Percentiles rank a stretch among this genome's conserved stretches.
phyloP scores from a whole-genome alignment of 1,140 invertebrate genomes.

The Carposina sasakii region DNA sequence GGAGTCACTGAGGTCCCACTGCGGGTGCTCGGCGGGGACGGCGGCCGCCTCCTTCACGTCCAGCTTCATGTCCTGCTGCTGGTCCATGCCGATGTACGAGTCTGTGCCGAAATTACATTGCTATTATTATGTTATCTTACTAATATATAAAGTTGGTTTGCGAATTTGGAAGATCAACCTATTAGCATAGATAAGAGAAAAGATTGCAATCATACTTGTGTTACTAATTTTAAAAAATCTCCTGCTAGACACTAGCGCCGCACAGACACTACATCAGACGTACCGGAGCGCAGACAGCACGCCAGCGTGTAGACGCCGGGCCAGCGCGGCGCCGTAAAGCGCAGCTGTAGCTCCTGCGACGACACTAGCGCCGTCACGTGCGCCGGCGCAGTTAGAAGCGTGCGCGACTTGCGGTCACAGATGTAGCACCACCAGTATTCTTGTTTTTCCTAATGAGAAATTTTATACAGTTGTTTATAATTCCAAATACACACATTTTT shows the following conservation, averaged over 20 bases:
- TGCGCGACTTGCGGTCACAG: constrained; percentile 92
- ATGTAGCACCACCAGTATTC: constrained; percentile 99
- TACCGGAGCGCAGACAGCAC: constrained; percentile 89
- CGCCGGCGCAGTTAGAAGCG: constrained; percentile 91
- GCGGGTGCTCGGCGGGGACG: constrained; percentile 91
- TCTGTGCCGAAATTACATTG: constrained; percentile 71
- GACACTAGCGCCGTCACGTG: constrained; percentile 90
- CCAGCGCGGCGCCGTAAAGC: constrained; percentile 96
- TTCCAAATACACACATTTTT: not conserved
- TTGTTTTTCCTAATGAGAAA: constrained; percentile 85
- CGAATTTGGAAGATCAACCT: too few relatives aligned
- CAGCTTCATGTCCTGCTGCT: constrained; percentile 93
- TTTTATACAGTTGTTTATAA: not conserved
- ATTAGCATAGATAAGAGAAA: too few relatives aligned
- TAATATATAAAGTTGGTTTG: too few relatives aligned
- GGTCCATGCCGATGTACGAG: constrained; percentile 95
- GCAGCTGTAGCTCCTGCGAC: constrained; percentile 90
- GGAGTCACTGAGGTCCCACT: constrained; percentile 96
- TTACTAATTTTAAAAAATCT: too few relatives aligned
- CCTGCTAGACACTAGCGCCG: too few relatives aligned
- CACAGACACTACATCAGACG: too few relatives aligned
- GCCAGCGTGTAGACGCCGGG: constrained; percentile 94
- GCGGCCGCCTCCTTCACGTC: constrained; percentile 96
- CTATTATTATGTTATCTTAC: too few relatives aligned
- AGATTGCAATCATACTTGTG: too few relatives aligned